Base-by-base conservation (phyloP, 2,113 vertebrate genomes). In the Lamprotornis superbus region DNA sequence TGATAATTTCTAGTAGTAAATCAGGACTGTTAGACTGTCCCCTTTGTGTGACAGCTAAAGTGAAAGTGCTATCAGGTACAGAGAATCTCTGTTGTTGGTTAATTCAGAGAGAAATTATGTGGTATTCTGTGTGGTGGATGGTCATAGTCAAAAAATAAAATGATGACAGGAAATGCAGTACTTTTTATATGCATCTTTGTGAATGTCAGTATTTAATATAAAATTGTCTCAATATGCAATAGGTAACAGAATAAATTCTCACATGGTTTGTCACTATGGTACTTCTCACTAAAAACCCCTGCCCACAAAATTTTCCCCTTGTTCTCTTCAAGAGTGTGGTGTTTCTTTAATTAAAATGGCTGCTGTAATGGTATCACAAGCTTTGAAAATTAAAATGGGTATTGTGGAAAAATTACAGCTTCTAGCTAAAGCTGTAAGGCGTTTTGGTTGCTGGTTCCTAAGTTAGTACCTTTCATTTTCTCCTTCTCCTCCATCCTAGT, bases 321-420 rank as follows among this genome's bases (percentile, higher is more conserved):
- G 18, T 12, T 87, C 3, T 84, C 35, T 60, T 79, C 37, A 33
- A 81, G 30, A 81, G 11, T 24, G 25, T 22, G 25, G 59, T 53
- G 37, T 53, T 75, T 81, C 24, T 46, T 87, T 61, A 68, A 73
- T 95, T 90, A 76, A 75, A 71, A 35, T 63, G 39, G 11, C 7
- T 14, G 11, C 35, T 78, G 21, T 35, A 65, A 59, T 25, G 27
- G 7, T 39, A 67, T n/a, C 30, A 42, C 65, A 61, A 61, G 15
- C 91, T 92, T 90, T 61, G 74, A 92, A 87, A 95, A 75, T 81
- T 20, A 71, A 94, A 73, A 91, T 80, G 14, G 17, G 2, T 35
- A 10, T 95, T 95, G 84, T 95, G 76, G 63, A 61, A 83, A 91
- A 89, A 85, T 81, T 90, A 53, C 9, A 82, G 44, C 12, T 55